Conservation (phyloP, 2,797 vertebrate genomes). For the Cossypha polioptera region DNA sequence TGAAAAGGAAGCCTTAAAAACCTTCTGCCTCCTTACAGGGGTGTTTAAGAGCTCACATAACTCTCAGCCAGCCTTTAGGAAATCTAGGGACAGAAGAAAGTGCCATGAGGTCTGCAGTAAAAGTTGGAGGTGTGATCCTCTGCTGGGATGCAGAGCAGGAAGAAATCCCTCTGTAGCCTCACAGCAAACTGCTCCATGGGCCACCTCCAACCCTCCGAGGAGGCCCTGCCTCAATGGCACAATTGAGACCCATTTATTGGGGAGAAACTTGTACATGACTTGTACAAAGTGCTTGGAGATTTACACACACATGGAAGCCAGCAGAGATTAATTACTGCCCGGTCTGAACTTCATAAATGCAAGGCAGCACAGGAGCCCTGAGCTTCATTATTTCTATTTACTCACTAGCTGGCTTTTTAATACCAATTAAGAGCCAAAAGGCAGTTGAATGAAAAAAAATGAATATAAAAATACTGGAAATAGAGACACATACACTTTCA, state of each 20-base stretch:
- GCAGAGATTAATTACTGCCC: not conserved
- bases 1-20: not conserved
- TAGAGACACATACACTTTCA: not conserved
- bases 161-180: not conserved
- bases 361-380: not conserved
- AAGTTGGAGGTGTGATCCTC: not conserved
- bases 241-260: not conserved
- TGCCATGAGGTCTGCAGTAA: not conserved
- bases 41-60: not conserved
- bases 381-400: not conserved
- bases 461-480: not conserved
- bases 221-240: not conserved
- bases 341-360: not conserved
- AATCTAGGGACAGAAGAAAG: not conserved
- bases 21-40: not conserved
- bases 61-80: not conserved
- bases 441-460: not conserved
- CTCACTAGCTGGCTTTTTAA: not conserved
- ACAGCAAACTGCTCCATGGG: not conserved
- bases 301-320: not conserved
- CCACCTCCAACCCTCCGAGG: not conserved
- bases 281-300: not conserved
- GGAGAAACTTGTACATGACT: not conserved
- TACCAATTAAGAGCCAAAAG: not conserved
- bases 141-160: not conserved